A percentile compares a stretch with the other conserved stretches of the same genome.
Evolutionary conservation across 1,140 invertebrate genomes (phyloP).

Genomic region (Brachionus manjavacas): DNA sequence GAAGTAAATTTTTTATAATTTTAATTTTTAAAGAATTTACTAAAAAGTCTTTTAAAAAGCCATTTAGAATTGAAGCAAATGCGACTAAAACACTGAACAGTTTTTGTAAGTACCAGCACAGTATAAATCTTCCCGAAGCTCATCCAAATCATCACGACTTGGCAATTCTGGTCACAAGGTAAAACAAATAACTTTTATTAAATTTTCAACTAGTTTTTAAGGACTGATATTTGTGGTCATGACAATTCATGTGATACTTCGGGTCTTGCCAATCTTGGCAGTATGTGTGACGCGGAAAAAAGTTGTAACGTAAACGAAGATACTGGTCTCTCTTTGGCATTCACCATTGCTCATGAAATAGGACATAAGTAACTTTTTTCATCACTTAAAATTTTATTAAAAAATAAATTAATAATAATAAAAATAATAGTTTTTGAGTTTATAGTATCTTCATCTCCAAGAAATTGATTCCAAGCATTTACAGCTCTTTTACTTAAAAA

Average conservation of each 20-base stretch:
- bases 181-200: constrained; percentile 43
- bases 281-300: constrained; percentile 79
- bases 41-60: constrained; percentile 44
- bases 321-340: constrained; percentile 79
- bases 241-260: constrained; percentile 73
- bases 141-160: constrained; percentile 84
- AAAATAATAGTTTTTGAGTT: too few relatives aligned
- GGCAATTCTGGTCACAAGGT: constrained; percentile 80
- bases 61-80: constrained; percentile 71
- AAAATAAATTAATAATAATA: too few relatives aligned
- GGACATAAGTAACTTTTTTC: constrained; percentile 71
- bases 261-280: constrained; percentile 78
- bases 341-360: constrained; percentile 85
- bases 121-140: constrained; percentile 70
- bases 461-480: too few relatives aligned
- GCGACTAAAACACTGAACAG: constrained; percentile 74
- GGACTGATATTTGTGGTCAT: constrained; percentile 76
- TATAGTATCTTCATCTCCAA: too few relatives aligned
- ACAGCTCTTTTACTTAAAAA: too few relatives aligned
- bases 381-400: background rate
- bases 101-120: constrained; percentile 80
- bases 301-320: constrained; percentile 86
- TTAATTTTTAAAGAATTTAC: background rate
- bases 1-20: constrained; percentile 57
- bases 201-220: constrained; percentile 46